Conservation (phyloP, 1,140 invertebrate genomes). For the Sycobia sp. region DNA sequence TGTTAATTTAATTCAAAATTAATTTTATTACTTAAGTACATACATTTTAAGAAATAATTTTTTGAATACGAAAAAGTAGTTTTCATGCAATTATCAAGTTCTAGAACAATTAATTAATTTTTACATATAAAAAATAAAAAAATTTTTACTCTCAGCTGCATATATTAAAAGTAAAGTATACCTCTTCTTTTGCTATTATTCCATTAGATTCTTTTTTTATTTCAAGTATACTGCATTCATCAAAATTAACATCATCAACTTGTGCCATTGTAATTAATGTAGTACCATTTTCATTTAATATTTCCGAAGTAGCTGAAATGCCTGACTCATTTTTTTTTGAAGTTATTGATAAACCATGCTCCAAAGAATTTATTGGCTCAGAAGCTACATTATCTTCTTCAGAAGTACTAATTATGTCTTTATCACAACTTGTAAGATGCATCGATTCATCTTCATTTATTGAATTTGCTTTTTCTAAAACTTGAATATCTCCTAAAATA, state of each 20-base stretch:
- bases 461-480: constrained; percentile 42
- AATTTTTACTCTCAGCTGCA: not conserved
- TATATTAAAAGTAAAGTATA: constrained; percentile 6
- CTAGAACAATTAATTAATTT: no score
- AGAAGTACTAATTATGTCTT: constrained; percentile 11
- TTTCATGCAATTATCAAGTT: no score
- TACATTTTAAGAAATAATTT: not conserved
- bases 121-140: not conserved
- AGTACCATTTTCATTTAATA: constrained; percentile 39
- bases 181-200: constrained; percentile 41
- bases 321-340: constrained; percentile 37
- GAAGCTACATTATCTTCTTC: constrained; percentile 10
- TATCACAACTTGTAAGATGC: constrained; percentile 24
- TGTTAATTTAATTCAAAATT: not conserved
- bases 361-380: constrained; percentile 2
- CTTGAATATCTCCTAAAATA: constrained; percentile 49
- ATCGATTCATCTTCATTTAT: constrained; percentile 29
- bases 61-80: no score
- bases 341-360: not conserved
- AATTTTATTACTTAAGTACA: no score
- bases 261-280: constrained; percentile 45
- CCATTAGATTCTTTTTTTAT: constrained; percentile 51
- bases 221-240: constrained; percentile 42
- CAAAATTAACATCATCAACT: constrained; percentile 44
- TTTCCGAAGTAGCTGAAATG: constrained; percentile 42